These are phyloP conservation scores for Melanotus villosus DNA, from an alignment of 2,888 invertebrate genomes.

Conservation along the genomic window DNA sequence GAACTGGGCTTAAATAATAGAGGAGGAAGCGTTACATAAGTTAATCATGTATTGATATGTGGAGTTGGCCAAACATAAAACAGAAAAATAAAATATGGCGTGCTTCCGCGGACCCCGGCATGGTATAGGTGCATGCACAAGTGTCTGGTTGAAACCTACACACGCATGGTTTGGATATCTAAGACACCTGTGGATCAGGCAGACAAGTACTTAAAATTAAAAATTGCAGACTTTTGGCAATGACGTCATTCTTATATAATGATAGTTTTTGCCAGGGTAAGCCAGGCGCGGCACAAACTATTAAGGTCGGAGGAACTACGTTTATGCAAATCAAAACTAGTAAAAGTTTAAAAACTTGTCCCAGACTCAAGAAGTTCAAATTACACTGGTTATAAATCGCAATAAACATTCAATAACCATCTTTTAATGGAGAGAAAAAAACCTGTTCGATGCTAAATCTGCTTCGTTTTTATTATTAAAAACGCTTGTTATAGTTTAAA, in stretches of 20 bases:
- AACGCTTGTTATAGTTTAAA: too few relatives aligned
- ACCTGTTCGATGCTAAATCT: too few relatives aligned
- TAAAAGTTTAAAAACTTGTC: too few relatives aligned
- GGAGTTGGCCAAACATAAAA: slow-evolving; percentile 3
- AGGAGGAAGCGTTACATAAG: slow-evolving; percentile 21
- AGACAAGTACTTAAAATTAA: slow-evolving; percentile 43
- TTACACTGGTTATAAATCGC: too few relatives aligned
- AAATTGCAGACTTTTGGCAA: slow-evolving; percentile 48
- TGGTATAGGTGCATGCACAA: slow-evolving; percentile 24
- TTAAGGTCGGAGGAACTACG: too few relatives aligned
- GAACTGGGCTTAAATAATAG: too few relatives aligned
- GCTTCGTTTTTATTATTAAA: too few relatives aligned
- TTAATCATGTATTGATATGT: slow-evolving; percentile 16
- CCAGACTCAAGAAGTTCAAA: too few relatives aligned
- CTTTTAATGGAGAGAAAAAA: too few relatives aligned
- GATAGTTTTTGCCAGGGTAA: slow-evolving; percentile 26
- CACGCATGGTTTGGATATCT: slow-evolving; percentile 26
- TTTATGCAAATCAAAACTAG: too few relatives aligned
- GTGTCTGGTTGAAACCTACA: slow-evolving; percentile 28
- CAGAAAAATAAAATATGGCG: slow-evolving; percentile 17
- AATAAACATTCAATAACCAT: too few relatives aligned
- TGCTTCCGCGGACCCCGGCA: slow-evolving; percentile 28
- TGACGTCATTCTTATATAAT: slow-evolving; percentile 50
- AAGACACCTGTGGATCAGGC: slow-evolving; percentile 43
- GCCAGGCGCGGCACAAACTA: slow-evolving; percentile 30